Percentiles rank a stretch among this genome's conserved stretches.
Conservation (phyloP, 2,113 vertebrate genomes). For the Halichoerus grypus region DNA sequence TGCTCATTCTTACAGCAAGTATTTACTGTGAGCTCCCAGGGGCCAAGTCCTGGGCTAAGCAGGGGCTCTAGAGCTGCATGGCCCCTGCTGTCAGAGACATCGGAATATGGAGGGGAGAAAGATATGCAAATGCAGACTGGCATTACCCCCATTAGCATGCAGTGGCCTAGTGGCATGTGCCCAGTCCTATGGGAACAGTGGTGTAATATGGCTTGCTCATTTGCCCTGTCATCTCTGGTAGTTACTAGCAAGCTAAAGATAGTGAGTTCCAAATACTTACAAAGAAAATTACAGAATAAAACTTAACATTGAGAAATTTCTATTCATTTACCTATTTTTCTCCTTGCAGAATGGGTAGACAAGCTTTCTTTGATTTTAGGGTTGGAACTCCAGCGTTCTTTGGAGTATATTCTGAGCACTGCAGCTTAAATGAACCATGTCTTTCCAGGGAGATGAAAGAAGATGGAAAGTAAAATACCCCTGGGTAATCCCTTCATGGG, state of each 20-base stretch:
- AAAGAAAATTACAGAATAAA: background rate
- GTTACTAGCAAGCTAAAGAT: background rate
- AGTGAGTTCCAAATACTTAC: background rate
- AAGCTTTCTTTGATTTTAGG: background rate
- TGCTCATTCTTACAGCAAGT: background rate
- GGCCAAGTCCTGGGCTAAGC: background rate
- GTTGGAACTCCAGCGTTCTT: background rate
- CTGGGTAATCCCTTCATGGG: rapidly evolving
- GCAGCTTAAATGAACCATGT: background rate
- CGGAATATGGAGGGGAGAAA: too few species aligned
- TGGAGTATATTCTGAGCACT: background rate
- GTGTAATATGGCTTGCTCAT: rapidly evolving
- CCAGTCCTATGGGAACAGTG: rapidly evolving
- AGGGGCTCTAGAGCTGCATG: background rate
- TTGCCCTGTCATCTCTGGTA: background rate
- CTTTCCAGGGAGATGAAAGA: background rate
- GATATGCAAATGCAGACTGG: background rate
- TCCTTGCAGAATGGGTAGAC: background rate
- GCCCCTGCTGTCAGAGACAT: background rate
- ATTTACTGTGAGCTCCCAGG: background rate
- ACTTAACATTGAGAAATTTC: background rate
- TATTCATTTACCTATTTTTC: background rate
- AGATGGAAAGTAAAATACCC: background rate
- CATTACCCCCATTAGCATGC: background rate
- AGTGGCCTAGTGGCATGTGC: background rate